These are phyloP conservation scores for Lasioglossum vierecki DNA, from an alignment of 2,888 invertebrate species.

Conservation along the genomic window DNA sequence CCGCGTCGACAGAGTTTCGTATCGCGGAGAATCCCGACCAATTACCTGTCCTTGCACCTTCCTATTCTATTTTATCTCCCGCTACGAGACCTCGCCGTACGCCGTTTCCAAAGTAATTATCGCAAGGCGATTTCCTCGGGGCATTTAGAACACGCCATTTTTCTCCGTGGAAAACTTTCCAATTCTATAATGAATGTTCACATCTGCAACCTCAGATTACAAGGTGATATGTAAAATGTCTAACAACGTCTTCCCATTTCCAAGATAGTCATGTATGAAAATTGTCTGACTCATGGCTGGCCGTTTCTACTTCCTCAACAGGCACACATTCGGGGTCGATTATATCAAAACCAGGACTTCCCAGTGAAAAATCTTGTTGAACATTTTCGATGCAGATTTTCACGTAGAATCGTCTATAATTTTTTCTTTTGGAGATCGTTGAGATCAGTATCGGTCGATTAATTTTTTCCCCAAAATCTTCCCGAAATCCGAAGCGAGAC, in stretches of 20 bases:
- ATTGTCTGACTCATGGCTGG: neutral
- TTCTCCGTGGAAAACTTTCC: no score
- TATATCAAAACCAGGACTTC: neutral
- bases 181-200: no score
- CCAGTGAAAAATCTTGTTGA: neutral
- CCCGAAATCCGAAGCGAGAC: neutral
- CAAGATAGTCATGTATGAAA: neutral
- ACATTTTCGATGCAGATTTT: neutral
- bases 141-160: neutral
- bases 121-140: neutral
- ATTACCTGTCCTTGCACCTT: neutral
- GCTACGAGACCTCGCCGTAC: neutral
- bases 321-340: neutral
- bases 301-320: neutral
- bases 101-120: neutral
- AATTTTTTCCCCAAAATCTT: neutral
- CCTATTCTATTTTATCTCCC: conserved; percentile 6
- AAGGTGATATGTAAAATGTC: neutral
- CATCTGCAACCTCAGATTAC: no score
- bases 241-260: neutral
- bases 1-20: neutral
- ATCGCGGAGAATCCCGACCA: neutral
- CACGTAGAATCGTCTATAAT: neutral
- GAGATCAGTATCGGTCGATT: neutral
- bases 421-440: neutral